Percentiles rank a stretch among this genome's conserved stretches.
Conservation (phyloP, 2,113 vertebrate species). For the Centropus unirufus region DNA sequence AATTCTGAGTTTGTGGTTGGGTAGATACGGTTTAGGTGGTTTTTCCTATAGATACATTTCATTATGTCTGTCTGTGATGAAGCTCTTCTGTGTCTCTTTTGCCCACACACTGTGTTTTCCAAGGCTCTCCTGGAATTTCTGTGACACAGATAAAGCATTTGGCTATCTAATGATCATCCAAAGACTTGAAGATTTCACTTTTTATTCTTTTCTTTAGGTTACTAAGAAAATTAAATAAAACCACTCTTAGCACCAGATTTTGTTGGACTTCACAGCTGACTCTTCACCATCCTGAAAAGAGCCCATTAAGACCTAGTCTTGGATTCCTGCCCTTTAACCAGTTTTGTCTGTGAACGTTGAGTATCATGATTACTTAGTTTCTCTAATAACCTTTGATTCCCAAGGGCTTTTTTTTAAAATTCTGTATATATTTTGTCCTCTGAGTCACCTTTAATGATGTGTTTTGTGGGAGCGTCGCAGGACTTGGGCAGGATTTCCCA, state of each 20-base stretch:
- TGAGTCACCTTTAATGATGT: not conserved
- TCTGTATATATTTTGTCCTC: not conserved
- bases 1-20: not conserved
- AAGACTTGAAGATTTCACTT: not conserved
- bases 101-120: not conserved
- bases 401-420: not conserved
- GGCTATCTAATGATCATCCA: not conserved
- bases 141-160: not conserved
- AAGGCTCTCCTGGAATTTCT: not conserved
- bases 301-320: not conserved
- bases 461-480: not conserved
- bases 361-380: not conserved
- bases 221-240: not conserved
- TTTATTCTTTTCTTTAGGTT: not conserved
- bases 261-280: not conserved
- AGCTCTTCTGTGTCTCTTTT: not conserved
- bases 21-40: not conserved
- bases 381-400: not conserved
- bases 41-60: not conserved
- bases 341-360: not conserved
- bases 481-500: not conserved
- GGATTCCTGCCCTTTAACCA: not conserved
- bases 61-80: not conserved
- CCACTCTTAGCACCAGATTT: not conserved
- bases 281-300: not conserved